Percentiles rank a stretch among this genome's conserved stretches.
phyloP scores from a whole-genome alignment of 2,888 invertebrate species.

The Meghimatium bilineatum region DNA sequence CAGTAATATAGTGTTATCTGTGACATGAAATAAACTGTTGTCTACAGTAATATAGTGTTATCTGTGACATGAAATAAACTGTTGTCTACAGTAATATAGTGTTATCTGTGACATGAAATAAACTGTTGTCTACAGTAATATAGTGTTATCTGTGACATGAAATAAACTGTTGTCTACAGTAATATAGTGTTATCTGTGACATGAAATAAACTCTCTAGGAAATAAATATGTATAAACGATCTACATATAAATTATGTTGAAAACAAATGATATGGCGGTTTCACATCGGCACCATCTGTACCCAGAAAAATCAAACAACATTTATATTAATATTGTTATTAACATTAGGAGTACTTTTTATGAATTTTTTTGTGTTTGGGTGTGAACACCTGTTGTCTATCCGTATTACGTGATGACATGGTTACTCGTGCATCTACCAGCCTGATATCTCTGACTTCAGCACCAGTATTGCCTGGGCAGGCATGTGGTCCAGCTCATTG shows the following conservation, averaged over 20 bases:
- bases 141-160: not conserved
- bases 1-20: not conserved
- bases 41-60: not conserved
- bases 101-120: slow-evolving; percentile 5
- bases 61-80: slow-evolving; percentile 11
- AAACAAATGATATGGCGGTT: not conserved
- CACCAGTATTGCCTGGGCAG: too few species aligned
- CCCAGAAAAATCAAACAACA: too few species aligned
- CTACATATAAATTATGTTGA: not conserved
- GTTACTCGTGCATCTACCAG: too few species aligned
- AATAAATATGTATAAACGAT: not conserved
- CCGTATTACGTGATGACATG: too few species aligned
- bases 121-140: not conserved
- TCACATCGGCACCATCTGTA: too few species aligned
- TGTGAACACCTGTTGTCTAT: too few species aligned
- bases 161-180: slow-evolving; percentile 3
- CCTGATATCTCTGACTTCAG: too few species aligned
- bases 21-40: slow-evolving; percentile 12
- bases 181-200: not conserved
- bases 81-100: not conserved
- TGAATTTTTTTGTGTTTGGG: too few species aligned
- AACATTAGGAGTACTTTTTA: too few species aligned
- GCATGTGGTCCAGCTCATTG: too few species aligned
- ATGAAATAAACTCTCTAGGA: not conserved
- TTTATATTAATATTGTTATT: too few species aligned